phyloP scores from a whole-genome alignment of 2,113 vertebrate species.

The Phrynosoma platyrhinos region DNA sequence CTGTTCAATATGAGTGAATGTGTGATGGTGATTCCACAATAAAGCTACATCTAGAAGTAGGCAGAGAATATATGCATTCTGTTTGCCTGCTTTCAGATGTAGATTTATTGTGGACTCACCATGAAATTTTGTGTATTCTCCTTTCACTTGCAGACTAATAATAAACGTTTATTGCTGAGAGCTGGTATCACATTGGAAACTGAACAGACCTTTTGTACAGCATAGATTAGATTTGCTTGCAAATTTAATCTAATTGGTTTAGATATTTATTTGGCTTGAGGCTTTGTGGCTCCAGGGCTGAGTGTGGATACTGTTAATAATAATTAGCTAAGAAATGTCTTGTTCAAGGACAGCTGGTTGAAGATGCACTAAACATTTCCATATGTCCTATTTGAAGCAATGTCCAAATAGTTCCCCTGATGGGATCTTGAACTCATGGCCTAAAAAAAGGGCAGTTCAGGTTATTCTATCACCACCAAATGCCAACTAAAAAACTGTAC shows the following conservation, averaged over 20 bases:
- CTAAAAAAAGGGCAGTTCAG: too few relatives aligned
- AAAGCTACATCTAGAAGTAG: neutral
- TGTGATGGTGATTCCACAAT: neutral
- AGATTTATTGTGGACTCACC: neutral
- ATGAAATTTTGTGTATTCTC: neutral
- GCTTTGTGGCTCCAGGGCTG: neutral
- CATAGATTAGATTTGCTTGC: slow-evolving; percentile 5
- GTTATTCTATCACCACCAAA: too few relatives aligned
- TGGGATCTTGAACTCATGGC: neutral
- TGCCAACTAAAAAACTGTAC: too few relatives aligned
- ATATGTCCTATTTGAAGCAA: neutral
- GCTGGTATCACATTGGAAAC: neutral
- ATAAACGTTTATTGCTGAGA: slow-evolving; percentile 18
- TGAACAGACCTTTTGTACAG: neutral
- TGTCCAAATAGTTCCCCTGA: neutral
- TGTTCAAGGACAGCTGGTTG: neutral
- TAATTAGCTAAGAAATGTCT: slow-evolving; percentile 3
- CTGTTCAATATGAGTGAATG: neutral
- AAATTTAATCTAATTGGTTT: slow-evolving; percentile 6
- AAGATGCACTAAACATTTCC: neutral
- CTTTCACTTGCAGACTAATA: slow-evolving; percentile 4
- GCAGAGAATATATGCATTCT: too few relatives aligned
- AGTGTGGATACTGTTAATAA: neutral
- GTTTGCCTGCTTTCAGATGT: too few relatives aligned
- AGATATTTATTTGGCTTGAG: slow-evolving; percentile 4